Evolutionary conservation across 2,113 vertebrate genomes (phyloP).

Genomic region (Anser brachyrhynchus): DNA sequence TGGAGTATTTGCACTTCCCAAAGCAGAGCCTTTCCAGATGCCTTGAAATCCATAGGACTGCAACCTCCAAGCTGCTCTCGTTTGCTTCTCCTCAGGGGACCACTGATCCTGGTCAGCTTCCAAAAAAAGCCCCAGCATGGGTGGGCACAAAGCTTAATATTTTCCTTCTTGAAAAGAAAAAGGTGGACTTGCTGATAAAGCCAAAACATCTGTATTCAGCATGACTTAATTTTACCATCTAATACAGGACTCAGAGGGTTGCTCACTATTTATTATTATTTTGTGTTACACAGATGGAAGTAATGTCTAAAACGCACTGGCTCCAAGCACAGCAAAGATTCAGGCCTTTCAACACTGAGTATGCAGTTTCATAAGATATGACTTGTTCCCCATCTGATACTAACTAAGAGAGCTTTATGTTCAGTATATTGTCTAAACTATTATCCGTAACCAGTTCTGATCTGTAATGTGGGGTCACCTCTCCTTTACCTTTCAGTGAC

Average conservation of each 20-base stretch:
- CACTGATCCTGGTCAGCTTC: not conserved
- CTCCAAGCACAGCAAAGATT: conserved; percentile 29
- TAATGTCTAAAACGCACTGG: not conserved
- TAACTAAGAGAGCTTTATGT: not conserved
- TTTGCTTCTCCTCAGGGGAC: conserved; percentile 9
- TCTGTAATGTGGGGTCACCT: not conserved
- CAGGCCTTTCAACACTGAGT: not conserved
- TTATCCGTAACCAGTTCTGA: not conserved
- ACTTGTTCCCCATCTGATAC: not conserved
- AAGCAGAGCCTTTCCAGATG: conserved; percentile 16
- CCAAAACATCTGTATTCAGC: conserved; percentile 37
- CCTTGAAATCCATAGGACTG: not conserved
- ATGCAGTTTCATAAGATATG: not conserved
- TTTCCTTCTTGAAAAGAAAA: conserved; percentile 17
- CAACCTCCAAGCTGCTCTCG: not conserved
- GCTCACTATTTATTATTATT: not conserved
- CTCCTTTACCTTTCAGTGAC: conserved; percentile 15
- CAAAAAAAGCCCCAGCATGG: not conserved
- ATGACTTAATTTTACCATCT: not conserved
- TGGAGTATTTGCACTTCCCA: not conserved
- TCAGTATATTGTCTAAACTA: not conserved
- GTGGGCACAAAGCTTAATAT: conserved; percentile 13
- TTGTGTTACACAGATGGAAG: conserved; percentile 42
- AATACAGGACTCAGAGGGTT: not conserved
- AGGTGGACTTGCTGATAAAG: not conserved